Evolutionary conservation across 2,797 vertebrate species (phyloP), one percentile per base, ranked within the genome.

Genomic region (Argya squamiceps): DNA sequence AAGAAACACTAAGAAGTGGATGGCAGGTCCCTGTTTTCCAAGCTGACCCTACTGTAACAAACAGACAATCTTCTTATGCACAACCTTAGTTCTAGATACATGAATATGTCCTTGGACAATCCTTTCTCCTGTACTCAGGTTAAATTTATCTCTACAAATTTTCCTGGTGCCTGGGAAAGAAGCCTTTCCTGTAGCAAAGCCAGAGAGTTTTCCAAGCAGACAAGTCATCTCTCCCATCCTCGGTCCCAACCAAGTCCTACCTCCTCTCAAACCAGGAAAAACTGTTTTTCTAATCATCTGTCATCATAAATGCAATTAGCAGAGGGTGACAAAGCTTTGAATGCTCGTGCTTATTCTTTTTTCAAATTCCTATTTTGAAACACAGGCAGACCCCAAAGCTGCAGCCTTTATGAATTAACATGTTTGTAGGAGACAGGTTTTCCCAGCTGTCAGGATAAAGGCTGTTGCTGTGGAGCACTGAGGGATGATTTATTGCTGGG

Each of bases 381-480:
- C 15, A 50, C 24, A 11, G 29, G 64, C 32, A 62, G 24, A 68
- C 15, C 16, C 30, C 56, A 71, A 60, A 76, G 13, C 29, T 30
- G 21, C 32, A 77, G 59, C 43, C 10, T 12, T 71, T 67, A 15
- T 20, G 23, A 81, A 77, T 23, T 7, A 82, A 43, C 4, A 2
- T 4, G 22, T 30, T 71, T 29, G 4, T 20, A 26, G 8, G 11
- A 49, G 24, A 59, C 21, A 84, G 47, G 39, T 52, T 90, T 84
- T 82, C n/a, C 36, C 23, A 47, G n/a, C 58, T 64, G 49, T 29
- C 24, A 62, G 16, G 30, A 50, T 23, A 74, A 53, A 78, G 37
- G 34, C 55, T 71, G 92, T 95, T 97, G 89, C 96, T 79, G 90
- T 70, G 92, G 88, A 95, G 71, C 39, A 80, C 93, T 76, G n/a